phyloP scores from a whole-genome alignment of 1,140 invertebrate genomes.

The Rhyacophila brunnea region DNA sequence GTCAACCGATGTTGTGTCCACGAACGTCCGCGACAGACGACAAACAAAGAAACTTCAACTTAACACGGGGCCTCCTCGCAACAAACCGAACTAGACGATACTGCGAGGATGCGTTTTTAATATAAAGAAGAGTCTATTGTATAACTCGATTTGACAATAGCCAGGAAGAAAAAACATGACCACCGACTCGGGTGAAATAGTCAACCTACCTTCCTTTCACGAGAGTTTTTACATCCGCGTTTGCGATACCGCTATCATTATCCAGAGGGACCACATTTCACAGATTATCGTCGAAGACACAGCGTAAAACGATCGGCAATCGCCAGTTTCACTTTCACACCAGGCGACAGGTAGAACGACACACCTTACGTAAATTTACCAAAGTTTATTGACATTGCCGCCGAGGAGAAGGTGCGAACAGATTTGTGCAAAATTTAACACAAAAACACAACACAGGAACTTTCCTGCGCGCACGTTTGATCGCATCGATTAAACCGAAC shows the following conservation, averaged over 20 bases:
- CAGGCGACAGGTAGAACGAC: constrained; percentile 24
- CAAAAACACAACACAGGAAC: constrained; percentile 4
- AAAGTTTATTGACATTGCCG: constrained; percentile 27
- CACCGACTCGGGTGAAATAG: constrained; percentile 3
- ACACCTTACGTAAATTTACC: constrained; percentile 27
- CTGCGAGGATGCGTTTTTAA: too few species aligned
- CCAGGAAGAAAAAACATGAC: constrained; percentile 12
- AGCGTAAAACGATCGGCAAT: constrained; percentile 16
- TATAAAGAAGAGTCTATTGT: too few species aligned
- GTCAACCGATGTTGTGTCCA: constrained; percentile 8
- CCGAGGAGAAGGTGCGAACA: constrained; percentile 19
- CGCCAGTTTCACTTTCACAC: constrained; percentile 23
- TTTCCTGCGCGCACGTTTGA: neutral
- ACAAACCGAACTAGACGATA: too few species aligned
- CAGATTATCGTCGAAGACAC: constrained; percentile 8
- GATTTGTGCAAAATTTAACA: constrained; percentile 28
- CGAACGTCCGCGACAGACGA: neutral
- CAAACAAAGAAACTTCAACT: constrained; percentile 19
- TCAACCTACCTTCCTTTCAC: constrained; percentile 18
- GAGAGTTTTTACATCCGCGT: constrained; percentile 13
- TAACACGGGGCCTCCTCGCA: neutral
- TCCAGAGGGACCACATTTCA: constrained; percentile 20
- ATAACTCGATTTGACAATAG: too few species aligned
- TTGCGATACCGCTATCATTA: constrained; percentile 7
- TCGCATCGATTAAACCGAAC: neutral